Evolutionary conservation across 2,888 invertebrate genomes (phyloP).

Genomic region (Conus canariensis): DNA sequence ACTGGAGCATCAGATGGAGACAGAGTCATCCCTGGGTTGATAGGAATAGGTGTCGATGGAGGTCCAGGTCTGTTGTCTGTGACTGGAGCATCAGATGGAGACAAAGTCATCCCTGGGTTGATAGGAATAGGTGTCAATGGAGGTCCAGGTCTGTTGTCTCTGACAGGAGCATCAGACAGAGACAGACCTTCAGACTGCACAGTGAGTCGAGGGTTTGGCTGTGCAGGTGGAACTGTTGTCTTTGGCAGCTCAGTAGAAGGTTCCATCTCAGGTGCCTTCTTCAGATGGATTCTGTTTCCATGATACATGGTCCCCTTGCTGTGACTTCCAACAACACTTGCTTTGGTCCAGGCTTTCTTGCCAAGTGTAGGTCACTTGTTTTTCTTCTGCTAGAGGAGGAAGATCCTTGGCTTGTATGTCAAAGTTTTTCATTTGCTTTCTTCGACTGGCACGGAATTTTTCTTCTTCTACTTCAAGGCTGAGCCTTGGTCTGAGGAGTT

Average conservation of each 20-base stretch:
- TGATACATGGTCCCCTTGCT: background rate
- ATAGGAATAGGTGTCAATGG: background rate
- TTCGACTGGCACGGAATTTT: background rate
- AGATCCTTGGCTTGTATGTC: background rate
- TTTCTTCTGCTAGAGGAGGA: background rate
- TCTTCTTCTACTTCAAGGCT: background rate
- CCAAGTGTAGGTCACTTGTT: background rate
- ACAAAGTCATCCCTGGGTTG: background rate
- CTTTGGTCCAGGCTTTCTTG: background rate
- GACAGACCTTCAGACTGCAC: background rate
- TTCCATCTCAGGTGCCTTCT: background rate
- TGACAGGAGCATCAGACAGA: background rate
- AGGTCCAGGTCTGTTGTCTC: background rate
- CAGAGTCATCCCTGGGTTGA: too few relatives aligned
- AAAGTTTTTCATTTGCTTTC: background rate
- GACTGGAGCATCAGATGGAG: too few relatives aligned
- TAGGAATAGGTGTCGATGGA: too few relatives aligned
- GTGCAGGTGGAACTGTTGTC: background rate
- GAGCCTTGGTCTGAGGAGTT: background rate
- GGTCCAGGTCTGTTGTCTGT: too few relatives aligned
- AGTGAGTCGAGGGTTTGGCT: background rate
- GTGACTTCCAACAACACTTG: background rate
- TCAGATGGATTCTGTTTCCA: background rate
- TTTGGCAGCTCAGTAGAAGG: background rate
- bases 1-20: too few relatives aligned